Conservation (phyloP, 2,888 invertebrate species). For the Melinaea menophilus region DNA sequence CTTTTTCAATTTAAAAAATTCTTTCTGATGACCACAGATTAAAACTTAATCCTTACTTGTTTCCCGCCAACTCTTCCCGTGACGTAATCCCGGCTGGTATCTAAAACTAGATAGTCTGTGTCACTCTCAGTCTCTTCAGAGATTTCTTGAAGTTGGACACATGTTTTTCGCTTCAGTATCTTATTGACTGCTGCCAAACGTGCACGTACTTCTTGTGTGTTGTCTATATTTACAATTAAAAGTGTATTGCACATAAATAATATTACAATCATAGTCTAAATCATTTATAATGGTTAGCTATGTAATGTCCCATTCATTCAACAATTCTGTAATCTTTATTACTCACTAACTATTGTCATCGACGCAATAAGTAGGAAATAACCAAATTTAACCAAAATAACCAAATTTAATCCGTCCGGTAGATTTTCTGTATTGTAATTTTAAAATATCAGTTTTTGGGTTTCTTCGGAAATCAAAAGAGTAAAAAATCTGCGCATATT, state of each 20-base stretch:
- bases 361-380: too few relatives aligned
- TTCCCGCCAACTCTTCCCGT: slow-evolving; percentile 62
- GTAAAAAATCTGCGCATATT: too few relatives aligned
- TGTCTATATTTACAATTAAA: slow-evolving; percentile 38
- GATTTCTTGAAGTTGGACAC: slow-evolving; percentile 51
- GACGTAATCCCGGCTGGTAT: slow-evolving; percentile 60
- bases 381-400: too few relatives aligned
- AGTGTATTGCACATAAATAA: background rate
- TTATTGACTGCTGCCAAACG: slow-evolving; percentile 50
- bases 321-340: too few relatives aligned
- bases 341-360: too few relatives aligned
- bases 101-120: slow-evolving; percentile 55
- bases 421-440: too few relatives aligned
- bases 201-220: slow-evolving; percentile 44
- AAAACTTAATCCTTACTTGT: slow-evolving; percentile 45
- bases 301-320: too few relatives aligned
- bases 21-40: background rate
- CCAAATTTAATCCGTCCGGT: too few relatives aligned
- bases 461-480: too few relatives aligned
- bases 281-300: too few relatives aligned
- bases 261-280: too few relatives aligned
- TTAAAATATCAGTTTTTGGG: too few relatives aligned
- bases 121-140: slow-evolving; percentile 22
- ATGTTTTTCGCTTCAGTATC: slow-evolving; percentile 53
- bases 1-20: background rate